Percentiles rank a stretch among this genome's conserved stretches.
Evolutionary conservation across 2,888 invertebrate genomes (phyloP).

Genomic region (Eupithecia dodoneata): DNA sequence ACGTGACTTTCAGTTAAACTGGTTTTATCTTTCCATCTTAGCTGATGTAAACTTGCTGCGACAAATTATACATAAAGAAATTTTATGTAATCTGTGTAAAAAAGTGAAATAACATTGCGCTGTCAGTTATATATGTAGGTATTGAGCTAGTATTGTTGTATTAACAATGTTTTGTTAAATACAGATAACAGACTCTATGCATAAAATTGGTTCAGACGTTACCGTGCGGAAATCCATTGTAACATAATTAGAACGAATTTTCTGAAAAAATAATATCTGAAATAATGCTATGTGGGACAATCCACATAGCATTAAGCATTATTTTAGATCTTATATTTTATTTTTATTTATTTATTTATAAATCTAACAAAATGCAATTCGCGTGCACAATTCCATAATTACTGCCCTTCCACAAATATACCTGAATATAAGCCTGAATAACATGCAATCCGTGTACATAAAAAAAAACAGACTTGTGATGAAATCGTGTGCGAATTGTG

Average conservation of each 20-base stretch:
- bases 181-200: background rate
- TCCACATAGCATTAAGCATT: too few relatives aligned
- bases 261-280: too few relatives aligned
- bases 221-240: background rate
- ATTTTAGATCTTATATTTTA: too few relatives aligned
- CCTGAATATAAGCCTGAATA: background rate
- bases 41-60: slow-evolving; percentile 38
- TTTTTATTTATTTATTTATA: too few relatives aligned
- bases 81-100: background rate
- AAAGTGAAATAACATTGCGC: background rate
- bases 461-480: too few relatives aligned
- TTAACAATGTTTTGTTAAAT: background rate
- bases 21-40: slow-evolving; percentile 48
- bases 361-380: background rate
- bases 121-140: too few relatives aligned
- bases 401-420: background rate
- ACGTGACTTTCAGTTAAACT: slow-evolving; percentile 57
- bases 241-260: background rate
- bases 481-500: background rate
- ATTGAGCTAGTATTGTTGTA: background rate
- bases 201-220: too few relatives aligned
- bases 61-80: background rate
- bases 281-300: too few relatives aligned
- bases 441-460: background rate
- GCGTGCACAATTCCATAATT: background rate